Conservation (phyloP, 2,113 vertebrate species). For the Stegastes partitus region DNA sequence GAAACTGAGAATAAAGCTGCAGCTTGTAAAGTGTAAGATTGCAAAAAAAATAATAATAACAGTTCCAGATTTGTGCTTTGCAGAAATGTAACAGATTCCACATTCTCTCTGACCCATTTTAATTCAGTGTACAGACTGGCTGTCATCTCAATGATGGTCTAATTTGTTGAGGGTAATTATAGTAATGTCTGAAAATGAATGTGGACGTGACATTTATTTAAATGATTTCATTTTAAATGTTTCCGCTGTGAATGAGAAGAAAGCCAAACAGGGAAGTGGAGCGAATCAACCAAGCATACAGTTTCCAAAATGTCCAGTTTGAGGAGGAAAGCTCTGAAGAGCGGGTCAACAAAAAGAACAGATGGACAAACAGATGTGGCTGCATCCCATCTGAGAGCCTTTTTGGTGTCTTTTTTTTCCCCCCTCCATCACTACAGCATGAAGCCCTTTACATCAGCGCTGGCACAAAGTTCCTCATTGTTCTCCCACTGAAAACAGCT, state of each 20-base stretch:
- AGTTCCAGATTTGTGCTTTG: not conserved
- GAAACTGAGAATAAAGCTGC: slow-evolving; percentile 3
- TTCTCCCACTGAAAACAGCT: slow-evolving; percentile 16
- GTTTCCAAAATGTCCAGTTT: not conserved
- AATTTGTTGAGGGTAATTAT: slow-evolving; percentile 22
- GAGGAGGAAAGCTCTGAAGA: not conserved
- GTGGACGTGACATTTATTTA: slow-evolving; percentile 14
- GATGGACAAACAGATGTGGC: slow-evolving; percentile 24
- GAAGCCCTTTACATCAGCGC: not conserved
- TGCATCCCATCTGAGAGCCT: not conserved
- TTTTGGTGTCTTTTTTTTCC: not conserved
- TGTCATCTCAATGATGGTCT: slow-evolving; percentile 9
- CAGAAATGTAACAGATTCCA: slow-evolving; percentile 3
- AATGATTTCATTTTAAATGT: slow-evolving; percentile 2
- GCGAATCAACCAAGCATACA: not conserved
- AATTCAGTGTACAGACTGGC: not conserved
- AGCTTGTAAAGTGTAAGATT: not conserved
- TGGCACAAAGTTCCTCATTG: not conserved
- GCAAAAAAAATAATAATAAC: not conserved
- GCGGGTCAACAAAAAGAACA: slow-evolving; percentile 10
- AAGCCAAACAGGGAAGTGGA: not conserved
- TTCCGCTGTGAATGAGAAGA: not conserved
- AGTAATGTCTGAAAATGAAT: slow-evolving; percentile 36
- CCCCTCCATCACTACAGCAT: not conserved
- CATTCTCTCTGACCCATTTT: slow-evolving; percentile 18